Percentiles rank a stretch among this genome's conserved stretches.
These are phyloP conservation scores for Trissolcus brochymenae DNA, from an alignment of 2,888 invertebrate species.

Conservation along the genomic window DNA sequence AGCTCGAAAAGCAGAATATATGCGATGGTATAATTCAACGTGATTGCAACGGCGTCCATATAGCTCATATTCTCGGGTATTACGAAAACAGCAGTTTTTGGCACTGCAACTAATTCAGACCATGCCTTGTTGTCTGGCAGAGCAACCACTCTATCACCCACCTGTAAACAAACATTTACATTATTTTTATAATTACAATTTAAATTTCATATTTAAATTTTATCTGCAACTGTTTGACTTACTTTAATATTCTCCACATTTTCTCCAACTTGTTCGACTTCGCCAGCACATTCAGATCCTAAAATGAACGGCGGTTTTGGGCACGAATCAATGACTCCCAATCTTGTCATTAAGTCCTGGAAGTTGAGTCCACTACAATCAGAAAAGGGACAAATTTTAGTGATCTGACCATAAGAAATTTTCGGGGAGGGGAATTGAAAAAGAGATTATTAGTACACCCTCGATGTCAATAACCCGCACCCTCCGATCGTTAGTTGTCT, in stretches of 20 bases:
- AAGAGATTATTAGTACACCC: conserved; percentile 31
- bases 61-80: conserved; percentile 86
- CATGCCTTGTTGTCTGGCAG: conserved; percentile 90
- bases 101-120: conserved; percentile 89
- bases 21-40: conserved; percentile 91
- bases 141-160: conserved; percentile 89
- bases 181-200: not conserved
- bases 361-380: conserved; percentile 90
- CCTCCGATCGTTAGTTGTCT: conserved; percentile 10
- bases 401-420: not conserved
- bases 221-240: conserved; percentile 62
- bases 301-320: conserved; percentile 94
- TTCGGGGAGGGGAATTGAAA: conserved; percentile 14
- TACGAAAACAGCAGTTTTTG: conserved; percentile 87
- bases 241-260: conserved; percentile 88
- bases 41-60: conserved; percentile 88
- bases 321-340: conserved; percentile 90
- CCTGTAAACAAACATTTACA: conserved; percentile 75
- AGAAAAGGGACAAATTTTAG: conserved; percentile 42
- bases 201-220: not conserved
- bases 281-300: conserved; percentile 92
- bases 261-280: conserved; percentile 87
- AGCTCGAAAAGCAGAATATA: conserved; percentile 90
- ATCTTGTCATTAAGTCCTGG: conserved; percentile 91
- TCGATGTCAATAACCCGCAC: conserved; percentile 30